Base-by-base conservation (phyloP, 2,888 invertebrate species). In the Drosophila mimetica region DNA sequence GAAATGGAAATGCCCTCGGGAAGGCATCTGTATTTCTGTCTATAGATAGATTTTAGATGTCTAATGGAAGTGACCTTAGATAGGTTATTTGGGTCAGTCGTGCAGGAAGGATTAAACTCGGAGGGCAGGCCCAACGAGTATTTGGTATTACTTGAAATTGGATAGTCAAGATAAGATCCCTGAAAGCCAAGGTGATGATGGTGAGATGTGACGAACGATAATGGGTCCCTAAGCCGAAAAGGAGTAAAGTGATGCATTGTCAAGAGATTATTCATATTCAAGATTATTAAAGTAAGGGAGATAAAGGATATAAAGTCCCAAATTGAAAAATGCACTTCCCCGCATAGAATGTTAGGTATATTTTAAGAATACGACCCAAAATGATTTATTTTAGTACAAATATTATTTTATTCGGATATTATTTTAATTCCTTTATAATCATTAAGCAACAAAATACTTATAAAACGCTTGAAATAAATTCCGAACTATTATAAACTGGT, bases 11-110 rank as follows among this genome's bases (percentile, higher is more conserved):
- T 54, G 47, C 53, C 57, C 44, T 44, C 63, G 65, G 57, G 53
- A 65, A 13, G 47, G 41, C 41, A 42, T 34, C 20, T 18, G 36
- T 22, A 4, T n/a, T n/a, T n/a, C n/a, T n/a, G n/a, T 30, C 36
- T 64, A 44, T 20, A 52, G 20, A 63, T 53, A 54, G 61, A 28
- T 28, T 25, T 41, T 34, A 34, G 50, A n/a, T 44, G 51, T 30
- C 42, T 44, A 63, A 61, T 63, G 61, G 34, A 61, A 61, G 41
- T 44, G 63, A 63, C 63, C 63, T 41, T 61, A 51, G 63, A 51
- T 36, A 9, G n/a, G n/a, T n/a, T 63, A 63, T 64, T 51, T 63
- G 63, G 63, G 63, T 63, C 63, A 65, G 46, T 20, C 39, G 44
- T 46, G 44, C 65, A 34, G 42, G 22, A 63, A 34, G 42, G 42